These are phyloP conservation scores for Apostichopus leukothele DNA, from an alignment of 53 echinoderm and acorn worm species.

Conservation along the genomic window DNA sequence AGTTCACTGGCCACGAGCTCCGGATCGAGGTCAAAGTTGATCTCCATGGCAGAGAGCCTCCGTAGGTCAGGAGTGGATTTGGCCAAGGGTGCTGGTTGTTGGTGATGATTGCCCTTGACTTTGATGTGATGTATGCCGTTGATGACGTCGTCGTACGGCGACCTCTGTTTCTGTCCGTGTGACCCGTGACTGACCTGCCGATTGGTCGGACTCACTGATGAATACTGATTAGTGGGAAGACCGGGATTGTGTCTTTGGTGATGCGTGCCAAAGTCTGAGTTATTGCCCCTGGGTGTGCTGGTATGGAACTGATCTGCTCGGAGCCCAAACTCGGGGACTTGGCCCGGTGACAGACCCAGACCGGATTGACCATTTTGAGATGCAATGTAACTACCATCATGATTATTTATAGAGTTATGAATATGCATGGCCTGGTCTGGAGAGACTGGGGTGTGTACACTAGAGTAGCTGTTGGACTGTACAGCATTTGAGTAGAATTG, in stretches of 20 bases:
- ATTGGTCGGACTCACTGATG: background rate
- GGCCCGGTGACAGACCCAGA: background rate
- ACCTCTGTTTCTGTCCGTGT: background rate
- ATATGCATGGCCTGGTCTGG: background rate
- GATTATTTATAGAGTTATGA: constrained; percentile 4
- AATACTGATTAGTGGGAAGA: background rate
- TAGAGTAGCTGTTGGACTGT: background rate
- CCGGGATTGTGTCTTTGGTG: background rate
- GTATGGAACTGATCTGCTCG: constrained; percentile 24
- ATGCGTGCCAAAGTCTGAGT: background rate
- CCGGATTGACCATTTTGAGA: background rate
- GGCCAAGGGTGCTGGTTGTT: background rate
- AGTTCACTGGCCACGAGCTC: constrained; percentile 45
- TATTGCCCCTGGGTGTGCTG: constrained; percentile 4
- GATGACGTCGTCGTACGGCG: constrained; percentile 29
- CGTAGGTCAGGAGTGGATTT: constrained; percentile 44
- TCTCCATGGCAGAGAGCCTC: constrained; percentile 18
- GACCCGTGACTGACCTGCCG: background rate
- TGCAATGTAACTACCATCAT: constrained; percentile 24
- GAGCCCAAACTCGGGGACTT: background rate
- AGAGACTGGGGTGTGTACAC: background rate
- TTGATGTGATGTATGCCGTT: constrained; percentile 13
- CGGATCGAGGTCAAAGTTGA: constrained; percentile 46
- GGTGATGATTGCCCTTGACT: background rate
- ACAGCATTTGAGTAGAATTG: background rate